These are phyloP conservation scores for Neoarius graeffei DNA, from an alignment of 2,113 vertebrate species.

Conservation along the genomic window DNA sequence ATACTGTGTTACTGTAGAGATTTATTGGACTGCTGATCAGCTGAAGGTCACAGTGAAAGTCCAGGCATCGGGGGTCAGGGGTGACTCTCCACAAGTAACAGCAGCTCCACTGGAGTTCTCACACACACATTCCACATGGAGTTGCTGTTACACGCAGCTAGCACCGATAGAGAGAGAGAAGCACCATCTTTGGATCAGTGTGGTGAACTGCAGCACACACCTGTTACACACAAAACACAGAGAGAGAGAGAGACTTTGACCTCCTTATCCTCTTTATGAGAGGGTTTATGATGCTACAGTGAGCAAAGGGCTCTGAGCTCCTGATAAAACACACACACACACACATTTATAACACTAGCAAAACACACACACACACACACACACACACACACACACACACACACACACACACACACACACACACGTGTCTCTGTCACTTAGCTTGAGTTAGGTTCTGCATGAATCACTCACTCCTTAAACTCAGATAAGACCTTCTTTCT, in stretches of 20 bases:
- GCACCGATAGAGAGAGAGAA: slow-evolving; percentile 49
- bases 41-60: neutral
- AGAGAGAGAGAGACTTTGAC: slow-evolving; percentile 66
- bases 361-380: slow-evolving; percentile 14
- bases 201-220: neutral
- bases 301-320: slow-evolving; percentile 72
- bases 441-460: neutral
- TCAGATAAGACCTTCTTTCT: neutral
- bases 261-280: slow-evolving; percentile 73
- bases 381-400: slow-evolving; percentile 25
- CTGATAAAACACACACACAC: slow-evolving; percentile 65
- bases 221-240: neutral
- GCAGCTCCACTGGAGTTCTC: slow-evolving; percentile 77
- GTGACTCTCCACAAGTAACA: slow-evolving; percentile 74
- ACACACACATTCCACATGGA: slow-evolving; percentile 76
- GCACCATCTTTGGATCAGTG: neutral
- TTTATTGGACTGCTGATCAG: neutral
- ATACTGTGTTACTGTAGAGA: neutral
- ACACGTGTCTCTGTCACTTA: neutral
- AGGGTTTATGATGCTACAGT: slow-evolving; percentile 59
- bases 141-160: slow-evolving; percentile 81
- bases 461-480: neutral
- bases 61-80: slow-evolving; percentile 13
- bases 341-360: slow-evolving; percentile 10
- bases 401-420: slow-evolving; percentile 24